These are phyloP conservation scores for Stomatorhinus ivindoensis DNA, from an alignment of 2,113 vertebrate species.

Conservation along the genomic window DNA sequence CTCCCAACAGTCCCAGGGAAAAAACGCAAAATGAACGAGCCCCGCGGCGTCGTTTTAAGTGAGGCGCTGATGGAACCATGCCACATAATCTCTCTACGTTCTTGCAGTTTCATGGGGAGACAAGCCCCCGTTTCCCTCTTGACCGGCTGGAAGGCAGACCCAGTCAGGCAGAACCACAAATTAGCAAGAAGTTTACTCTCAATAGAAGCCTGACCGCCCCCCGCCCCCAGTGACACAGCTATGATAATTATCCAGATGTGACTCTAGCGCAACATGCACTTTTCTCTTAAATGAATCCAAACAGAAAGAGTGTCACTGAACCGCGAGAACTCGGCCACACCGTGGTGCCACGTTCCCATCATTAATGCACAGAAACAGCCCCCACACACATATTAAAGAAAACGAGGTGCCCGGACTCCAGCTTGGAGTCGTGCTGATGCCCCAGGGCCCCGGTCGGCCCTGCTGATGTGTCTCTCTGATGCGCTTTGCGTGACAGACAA, in stretches of 20 bases:
- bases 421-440: not conserved
- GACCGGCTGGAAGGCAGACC: not conserved
- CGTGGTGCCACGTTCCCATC: not conserved
- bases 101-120: constrained; percentile 14
- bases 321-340: not conserved
- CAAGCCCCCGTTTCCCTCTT: not conserved
- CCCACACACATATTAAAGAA: not conserved
- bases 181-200: constrained; percentile 1
- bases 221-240: not conserved
- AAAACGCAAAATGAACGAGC: constrained; percentile 19
- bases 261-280: not conserved
- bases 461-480: not conserved
- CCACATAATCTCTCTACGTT: constrained; percentile 13
- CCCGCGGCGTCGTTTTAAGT: not conserved
- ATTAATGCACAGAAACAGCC: not conserved
- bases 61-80: not conserved
- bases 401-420: not conserved
- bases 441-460: not conserved
- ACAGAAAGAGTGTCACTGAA: not conserved
- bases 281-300: not conserved
- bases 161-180: not conserved
- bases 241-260: not conserved
- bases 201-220: not conserved
- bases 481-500: not conserved
- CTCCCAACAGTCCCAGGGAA: not conserved